These are phyloP conservation scores for Heliothis virescens DNA, from an alignment of 1,140 invertebrate genomes.

Conservation along the genomic window DNA sequence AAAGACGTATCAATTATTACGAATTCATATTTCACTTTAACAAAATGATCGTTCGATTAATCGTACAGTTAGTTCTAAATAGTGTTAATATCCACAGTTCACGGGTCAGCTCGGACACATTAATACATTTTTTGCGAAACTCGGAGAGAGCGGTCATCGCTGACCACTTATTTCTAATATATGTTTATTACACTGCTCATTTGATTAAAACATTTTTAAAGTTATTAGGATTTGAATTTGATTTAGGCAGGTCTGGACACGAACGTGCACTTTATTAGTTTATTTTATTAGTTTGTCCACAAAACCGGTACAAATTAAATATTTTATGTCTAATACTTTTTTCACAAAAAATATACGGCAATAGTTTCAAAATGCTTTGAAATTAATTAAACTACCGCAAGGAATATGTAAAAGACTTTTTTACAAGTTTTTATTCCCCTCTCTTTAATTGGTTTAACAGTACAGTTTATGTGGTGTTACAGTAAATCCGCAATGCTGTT, in stretches of 20 bases:
- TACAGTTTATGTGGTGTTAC: too few relatives aligned
- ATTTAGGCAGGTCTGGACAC: background rate
- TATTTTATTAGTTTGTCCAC: background rate
- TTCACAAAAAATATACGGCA: background rate
- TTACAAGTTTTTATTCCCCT: too few relatives aligned
- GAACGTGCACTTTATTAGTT: background rate
- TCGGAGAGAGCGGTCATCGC: conserved; percentile 30
- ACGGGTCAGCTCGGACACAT: conserved; percentile 12
- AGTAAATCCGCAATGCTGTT: background rate
- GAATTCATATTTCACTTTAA: background rate
- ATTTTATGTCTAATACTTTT: background rate
- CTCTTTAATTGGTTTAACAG: too few relatives aligned
- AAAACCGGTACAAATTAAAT: background rate
- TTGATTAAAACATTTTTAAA: background rate
- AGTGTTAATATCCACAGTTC: background rate
- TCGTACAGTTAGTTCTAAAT: conserved; percentile 18
- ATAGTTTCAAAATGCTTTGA: background rate
- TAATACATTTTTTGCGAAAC: conserved; percentile 35
- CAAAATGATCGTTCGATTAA: background rate
- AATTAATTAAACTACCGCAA: background rate
- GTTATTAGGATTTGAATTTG: background rate
- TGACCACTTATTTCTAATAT: conserved; percentile 3
- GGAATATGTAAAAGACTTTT: too few relatives aligned
- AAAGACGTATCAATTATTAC: too few relatives aligned
- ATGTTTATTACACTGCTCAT: background rate